Evolutionary conservation across 2,888 invertebrate genomes (phyloP), one percentile per base, ranked within the genome.

Genomic region (Rhamnusium bicolor): DNA sequence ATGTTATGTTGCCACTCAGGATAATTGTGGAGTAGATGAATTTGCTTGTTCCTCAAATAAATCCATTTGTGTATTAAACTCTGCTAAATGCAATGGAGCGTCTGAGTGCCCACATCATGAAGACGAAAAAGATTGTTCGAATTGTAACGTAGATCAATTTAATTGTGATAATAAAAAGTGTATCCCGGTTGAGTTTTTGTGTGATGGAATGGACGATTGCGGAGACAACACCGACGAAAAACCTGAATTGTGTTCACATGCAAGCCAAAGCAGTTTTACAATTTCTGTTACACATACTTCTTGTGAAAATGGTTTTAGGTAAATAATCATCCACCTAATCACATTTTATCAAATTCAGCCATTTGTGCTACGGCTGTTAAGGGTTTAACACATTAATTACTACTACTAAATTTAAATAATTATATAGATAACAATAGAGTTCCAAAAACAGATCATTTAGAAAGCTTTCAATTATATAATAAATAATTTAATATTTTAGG

Each of bases 21-120:
- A 71, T 63, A 84, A 87, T 0, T 92, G 92, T 76, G 81, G 83
- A 0, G 79, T 85, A 0, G 87, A 87, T 79, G 90, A 91, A 82
- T 90, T 89, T 79, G 80, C 87, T 27, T 92, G 92, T 80, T 86
- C 88, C 46, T 83, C 86, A 40, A 89, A 91, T 82, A 84, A 82
- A 5, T 89, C 88, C 68, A 87, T 90, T 69, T 92, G 92, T 80
- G 79, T 92, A 53, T 90, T 91, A 0, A 81, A 82, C 27, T 85
- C 88, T 0, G 90, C 90, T 40, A 89, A 89, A 88, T 92, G 88
- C 86, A 90, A 84, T 87, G 90, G 91, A 12, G 91, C 89, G 4
- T 83, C 90, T 0, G 94, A 95, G 72, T 95, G 95, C 82, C 93
- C 93, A 0, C 90, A 91, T 0, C 91, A 91, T 1, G 94, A 94